phyloP scores from a whole-genome alignment of 2,888 invertebrate species.

The Epinotia ramella region DNA sequence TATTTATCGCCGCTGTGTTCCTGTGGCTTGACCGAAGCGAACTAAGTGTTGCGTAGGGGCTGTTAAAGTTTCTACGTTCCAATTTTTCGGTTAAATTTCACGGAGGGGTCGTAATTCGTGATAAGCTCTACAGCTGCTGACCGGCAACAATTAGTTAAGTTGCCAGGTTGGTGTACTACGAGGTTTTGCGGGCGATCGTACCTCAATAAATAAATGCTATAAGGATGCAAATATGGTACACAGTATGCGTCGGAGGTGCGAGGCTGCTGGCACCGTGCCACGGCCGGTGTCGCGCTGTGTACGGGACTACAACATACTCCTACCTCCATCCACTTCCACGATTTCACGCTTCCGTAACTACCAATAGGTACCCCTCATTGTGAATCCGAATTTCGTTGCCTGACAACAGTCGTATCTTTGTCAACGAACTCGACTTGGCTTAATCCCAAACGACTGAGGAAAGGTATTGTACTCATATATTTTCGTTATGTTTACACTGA shows the following conservation, averaged over 20 bases:
- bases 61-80: conserved; percentile 18
- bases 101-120: conserved; percentile 1
- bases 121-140: conserved; percentile 7
- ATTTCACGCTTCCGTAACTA: conserved; percentile 64
- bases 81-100: conserved; percentile 11
- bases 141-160: conserved; percentile 23
- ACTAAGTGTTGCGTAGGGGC: background rate
- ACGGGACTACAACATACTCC: conserved; percentile 42
- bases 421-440: conserved; percentile 73
- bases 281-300: conserved; percentile 43
- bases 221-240: conserved; percentile 38
- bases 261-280: conserved; percentile 48
- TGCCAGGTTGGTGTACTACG: conserved; percentile 22
- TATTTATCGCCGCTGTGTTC: conserved; percentile 30
- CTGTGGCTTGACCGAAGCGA: conserved; percentile 22
- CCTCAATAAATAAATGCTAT: conserved; percentile 27
- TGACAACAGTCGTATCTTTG: conserved; percentile 71
- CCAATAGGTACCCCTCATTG: conserved; percentile 58
- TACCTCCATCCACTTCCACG: conserved; percentile 53
- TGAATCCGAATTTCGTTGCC: conserved; percentile 62
- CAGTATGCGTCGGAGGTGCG: conserved; percentile 38
- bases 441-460: conserved; percentile 73
- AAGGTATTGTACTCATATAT: conserved; percentile 76
- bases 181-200: conserved; percentile 11
- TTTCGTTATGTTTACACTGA: conserved; percentile 70